Conservation (phyloP, 2,113 vertebrate genomes). For the Acanthochromis polyacanthus region DNA sequence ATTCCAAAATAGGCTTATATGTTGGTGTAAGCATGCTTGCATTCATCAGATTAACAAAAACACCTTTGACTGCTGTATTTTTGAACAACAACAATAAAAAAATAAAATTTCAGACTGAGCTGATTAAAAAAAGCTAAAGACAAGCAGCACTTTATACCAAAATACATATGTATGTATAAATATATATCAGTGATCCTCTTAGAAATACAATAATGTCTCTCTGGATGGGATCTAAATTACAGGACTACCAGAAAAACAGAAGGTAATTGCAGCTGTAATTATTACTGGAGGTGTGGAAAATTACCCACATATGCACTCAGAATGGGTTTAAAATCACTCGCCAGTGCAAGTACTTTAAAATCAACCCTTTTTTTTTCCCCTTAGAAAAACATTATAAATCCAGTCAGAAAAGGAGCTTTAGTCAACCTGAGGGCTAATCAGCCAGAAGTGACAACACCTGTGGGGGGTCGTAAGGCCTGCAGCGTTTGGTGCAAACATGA, state of each 20-base stretch:
- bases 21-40: too few relatives aligned
- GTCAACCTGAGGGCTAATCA: background rate
- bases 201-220: too few relatives aligned
- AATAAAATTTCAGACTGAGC: too few relatives aligned
- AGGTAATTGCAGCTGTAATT: slow-evolving; percentile 1
- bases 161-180: background rate
- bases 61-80: too few relatives aligned
- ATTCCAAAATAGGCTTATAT: too few relatives aligned
- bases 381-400: background rate
- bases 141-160: too few relatives aligned
- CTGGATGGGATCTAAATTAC: too few relatives aligned
- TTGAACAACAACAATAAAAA: too few relatives aligned
- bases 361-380: background rate
- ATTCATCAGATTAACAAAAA: too few relatives aligned
- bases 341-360: background rate
- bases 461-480: background rate
- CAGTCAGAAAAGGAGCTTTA: background rate
- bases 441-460: background rate
- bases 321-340: background rate
- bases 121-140: too few relatives aligned
- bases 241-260: too few relatives aligned
- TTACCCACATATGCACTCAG: background rate
- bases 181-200: too few relatives aligned
- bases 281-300: background rate
- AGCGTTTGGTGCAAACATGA: background rate